Base-by-base conservation (phyloP, 2,797 vertebrate genomes). In the Ciconia nigra region DNA sequence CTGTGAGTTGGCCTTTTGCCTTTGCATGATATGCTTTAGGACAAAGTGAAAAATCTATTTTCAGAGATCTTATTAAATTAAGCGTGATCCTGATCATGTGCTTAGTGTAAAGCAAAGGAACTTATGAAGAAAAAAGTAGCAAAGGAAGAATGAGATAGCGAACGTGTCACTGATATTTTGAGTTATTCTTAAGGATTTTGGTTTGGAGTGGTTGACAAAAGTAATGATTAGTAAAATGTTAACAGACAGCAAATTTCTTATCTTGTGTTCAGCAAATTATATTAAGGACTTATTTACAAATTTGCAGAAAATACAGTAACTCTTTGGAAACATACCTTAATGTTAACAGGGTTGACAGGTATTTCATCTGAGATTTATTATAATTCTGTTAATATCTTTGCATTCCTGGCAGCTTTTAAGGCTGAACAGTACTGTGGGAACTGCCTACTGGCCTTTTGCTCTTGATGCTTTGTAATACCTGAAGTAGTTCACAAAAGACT, bases 1-100 rank as follows among this genome's bases (percentile, higher is more conserved):
- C 67, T 59, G n/a, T 44, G 74, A 29, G 42, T 83, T 95, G 89
- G 78, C 61, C 90, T 92, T 87, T 78, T 90, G 89, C 81, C 65
- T 83, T 61, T 59, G 42, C 14, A 8, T 55, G 66, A 59, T 77
- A n/a, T 61, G 49, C 76, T 87, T 78, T 71, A 83, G 74, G 84
- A 86, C 46, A 54, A 77, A 87, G 47, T 55, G 47, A 91, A 91
- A 92, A 63, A 59, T 62, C 58, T 94, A 5, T 78, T 89, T 95
- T 39, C 52, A 57, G 79, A 42, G n/a, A 44, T 39, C 21, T 89
- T 24, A 49, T 84, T 79, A 79, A 72, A 72, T 82, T 35, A 59
- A 77, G 37, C 25, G 4, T 62, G 74, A 88, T 76, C 55, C 42
- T 65, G n/a, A 85, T 77, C 0, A 1, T 1, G 46, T 76, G 66